Conservation (phyloP, 2,888 invertebrate species). For the Flabesymbios commensalis region DNA sequence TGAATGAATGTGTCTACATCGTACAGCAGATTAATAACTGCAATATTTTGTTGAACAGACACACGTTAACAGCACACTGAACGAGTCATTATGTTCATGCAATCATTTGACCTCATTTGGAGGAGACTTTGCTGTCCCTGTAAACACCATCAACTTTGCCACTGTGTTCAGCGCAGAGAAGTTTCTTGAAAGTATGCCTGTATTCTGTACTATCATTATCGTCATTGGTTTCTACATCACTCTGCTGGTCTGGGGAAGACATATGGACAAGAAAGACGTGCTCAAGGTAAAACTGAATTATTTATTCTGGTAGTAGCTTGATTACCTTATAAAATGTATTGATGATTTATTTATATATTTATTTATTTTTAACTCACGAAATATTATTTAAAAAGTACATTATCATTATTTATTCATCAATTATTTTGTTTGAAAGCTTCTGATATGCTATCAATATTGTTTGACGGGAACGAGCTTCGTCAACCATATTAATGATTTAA, state of each 20-base stretch:
- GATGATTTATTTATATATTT: too few relatives aligned
- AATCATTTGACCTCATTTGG: constrained; percentile 60
- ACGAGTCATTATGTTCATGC: constrained; percentile 54
- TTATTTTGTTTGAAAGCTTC: too few relatives aligned
- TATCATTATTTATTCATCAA: too few relatives aligned
- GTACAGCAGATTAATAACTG: not conserved
- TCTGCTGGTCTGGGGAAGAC: constrained; percentile 52
- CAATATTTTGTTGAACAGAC: constrained; percentile 39
- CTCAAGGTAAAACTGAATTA: constrained; percentile 51
- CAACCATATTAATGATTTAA: too few relatives aligned
- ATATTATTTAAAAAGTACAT: too few relatives aligned
- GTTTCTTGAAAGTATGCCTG: constrained; percentile 58
- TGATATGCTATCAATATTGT: too few relatives aligned
- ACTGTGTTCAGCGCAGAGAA: constrained; percentile 55
- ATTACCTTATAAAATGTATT: not conserved
- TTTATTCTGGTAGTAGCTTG: not conserved
- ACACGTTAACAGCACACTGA: constrained; percentile 48
- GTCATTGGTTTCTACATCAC: constrained; percentile 53
- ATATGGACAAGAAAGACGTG: constrained; percentile 57
- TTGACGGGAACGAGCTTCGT: too few relatives aligned
- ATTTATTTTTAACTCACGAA: not conserved
- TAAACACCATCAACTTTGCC: constrained; percentile 60
- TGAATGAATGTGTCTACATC: not conserved
- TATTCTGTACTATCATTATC: constrained; percentile 55
- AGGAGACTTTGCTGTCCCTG: constrained; percentile 58